These are phyloP conservation scores for Podarcis lilfordi DNA, from an alignment of 2,797 vertebrate species.

Conservation along the genomic window DNA sequence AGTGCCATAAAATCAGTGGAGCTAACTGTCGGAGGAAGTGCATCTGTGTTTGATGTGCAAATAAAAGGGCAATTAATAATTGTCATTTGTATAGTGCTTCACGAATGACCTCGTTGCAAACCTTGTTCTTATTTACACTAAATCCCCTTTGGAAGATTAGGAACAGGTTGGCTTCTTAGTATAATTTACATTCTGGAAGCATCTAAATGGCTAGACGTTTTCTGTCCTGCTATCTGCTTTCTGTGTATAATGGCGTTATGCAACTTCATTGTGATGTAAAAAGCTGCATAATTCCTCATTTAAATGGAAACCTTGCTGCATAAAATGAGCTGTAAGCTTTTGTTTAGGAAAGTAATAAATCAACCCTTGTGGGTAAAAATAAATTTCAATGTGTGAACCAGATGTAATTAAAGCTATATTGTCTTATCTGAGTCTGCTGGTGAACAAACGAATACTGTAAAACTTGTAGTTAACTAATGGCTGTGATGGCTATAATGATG, in stretches of 20 bases:
- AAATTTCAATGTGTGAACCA: conserved; percentile 15
- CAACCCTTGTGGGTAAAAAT: conserved; percentile 1
- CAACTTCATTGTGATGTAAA: conserved; percentile 16
- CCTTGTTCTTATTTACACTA: not conserved
- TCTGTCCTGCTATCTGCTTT: not conserved
- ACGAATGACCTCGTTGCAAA: too few species aligned
- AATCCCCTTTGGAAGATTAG: not conserved
- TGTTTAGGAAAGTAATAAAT: conserved; percentile 30
- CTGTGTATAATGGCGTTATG: not conserved
- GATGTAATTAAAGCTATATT: conserved; percentile 16
- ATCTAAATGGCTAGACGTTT: conserved; percentile 11
- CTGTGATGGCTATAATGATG: not conserved
- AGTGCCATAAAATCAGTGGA: not conserved
- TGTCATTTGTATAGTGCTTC: not conserved
- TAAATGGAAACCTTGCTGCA: conserved; percentile 11
- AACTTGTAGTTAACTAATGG: not conserved
- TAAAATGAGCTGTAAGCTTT: conserved; percentile 21
- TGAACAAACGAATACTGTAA: not conserved
- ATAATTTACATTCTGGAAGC: not conserved
- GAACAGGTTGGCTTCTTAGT: not conserved
- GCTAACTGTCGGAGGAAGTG: not conserved
- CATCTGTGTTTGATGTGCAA: not conserved
- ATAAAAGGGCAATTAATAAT: not conserved
- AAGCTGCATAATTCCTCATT: conserved; percentile 4
- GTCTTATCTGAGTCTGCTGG: conserved; percentile 1